phyloP scores from a whole-genome alignment of 2,113 vertebrate genomes.

The Felis chaus region DNA sequence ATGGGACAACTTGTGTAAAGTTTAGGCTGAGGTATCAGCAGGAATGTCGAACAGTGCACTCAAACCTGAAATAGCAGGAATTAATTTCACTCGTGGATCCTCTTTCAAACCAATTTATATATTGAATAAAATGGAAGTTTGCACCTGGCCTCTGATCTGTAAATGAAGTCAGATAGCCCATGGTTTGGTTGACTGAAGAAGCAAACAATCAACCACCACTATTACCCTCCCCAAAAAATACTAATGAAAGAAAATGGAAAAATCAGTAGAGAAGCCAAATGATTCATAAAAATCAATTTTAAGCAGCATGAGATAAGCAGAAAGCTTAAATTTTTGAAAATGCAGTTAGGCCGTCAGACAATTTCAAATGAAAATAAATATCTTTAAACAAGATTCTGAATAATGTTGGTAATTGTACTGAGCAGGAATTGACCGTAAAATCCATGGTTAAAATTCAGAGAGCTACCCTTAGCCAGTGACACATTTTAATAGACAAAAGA shows the following conservation, averaged over 20 bases:
- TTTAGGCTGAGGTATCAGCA: constrained; percentile 48
- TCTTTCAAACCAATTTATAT: constrained; percentile 47
- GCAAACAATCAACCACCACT: background rate
- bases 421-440: constrained; percentile 43
- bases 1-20: constrained; percentile 51
- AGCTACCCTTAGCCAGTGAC: constrained; percentile 5
- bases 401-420: constrained; percentile 62
- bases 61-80: constrained; percentile 26
- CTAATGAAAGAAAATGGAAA: constrained; percentile 75
- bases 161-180: constrained; percentile 21
- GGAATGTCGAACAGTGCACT: constrained; percentile 46
- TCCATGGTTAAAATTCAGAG: constrained; percentile 43
- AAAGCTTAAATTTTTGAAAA: constrained; percentile 62
- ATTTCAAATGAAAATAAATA: constrained; percentile 58
- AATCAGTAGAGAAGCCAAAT: constrained; percentile 68
- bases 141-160: constrained; percentile 36
- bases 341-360: constrained; percentile 33
- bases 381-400: constrained; percentile 49
- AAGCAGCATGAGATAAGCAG: constrained; percentile 70
- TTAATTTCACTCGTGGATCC: constrained; percentile 26
- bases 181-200: background rate
- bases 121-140: constrained; percentile 53
- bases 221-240: background rate
- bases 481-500: background rate
- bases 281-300: constrained; percentile 80